A percentile compares a stretch with the other conserved stretches of the same genome.
These are phyloP conservation scores for Suncus etruscus DNA, from an alignment of 2,113 vertebrate species.

Conservation along the genomic window DNA sequence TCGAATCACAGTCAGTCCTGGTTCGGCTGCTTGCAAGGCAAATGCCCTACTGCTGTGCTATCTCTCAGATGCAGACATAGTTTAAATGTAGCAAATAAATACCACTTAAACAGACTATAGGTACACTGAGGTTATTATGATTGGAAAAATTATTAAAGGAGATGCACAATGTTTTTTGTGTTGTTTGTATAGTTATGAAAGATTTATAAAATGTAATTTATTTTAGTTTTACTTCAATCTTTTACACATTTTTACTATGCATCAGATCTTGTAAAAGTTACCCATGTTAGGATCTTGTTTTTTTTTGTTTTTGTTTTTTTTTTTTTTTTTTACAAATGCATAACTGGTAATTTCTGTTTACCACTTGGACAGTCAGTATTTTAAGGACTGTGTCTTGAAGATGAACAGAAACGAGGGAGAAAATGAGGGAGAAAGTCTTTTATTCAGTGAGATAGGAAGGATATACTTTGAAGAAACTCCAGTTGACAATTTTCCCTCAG, in stretches of 20 bases:
- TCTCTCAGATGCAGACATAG: background rate
- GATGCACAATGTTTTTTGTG: background rate
- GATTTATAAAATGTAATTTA: background rate
- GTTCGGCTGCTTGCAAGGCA: no score
- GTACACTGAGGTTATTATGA: background rate
- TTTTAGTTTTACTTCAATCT: constrained; percentile 24
- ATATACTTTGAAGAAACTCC: constrained; percentile 52
- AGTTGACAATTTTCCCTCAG: constrained; percentile 32
- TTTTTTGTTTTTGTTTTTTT: no score
- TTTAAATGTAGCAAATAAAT: constrained; percentile 22
- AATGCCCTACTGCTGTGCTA: no score
- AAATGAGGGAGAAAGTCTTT: background rate
- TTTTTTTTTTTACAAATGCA: background rate
- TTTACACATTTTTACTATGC: background rate
- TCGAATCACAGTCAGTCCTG: no score
- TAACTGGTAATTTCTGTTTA: background rate
- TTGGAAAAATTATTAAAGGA: background rate
- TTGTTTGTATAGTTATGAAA: background rate
- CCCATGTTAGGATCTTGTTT: background rate
- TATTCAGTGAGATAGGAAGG: background rate
- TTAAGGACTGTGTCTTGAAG: background rate
- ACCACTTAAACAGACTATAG: background rate
- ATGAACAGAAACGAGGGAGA: background rate
- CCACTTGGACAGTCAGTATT: no score
- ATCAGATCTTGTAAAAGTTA: background rate